Base-by-base conservation (phyloP, 2,888 invertebrate genomes). In the Baccha elongata region DNA sequence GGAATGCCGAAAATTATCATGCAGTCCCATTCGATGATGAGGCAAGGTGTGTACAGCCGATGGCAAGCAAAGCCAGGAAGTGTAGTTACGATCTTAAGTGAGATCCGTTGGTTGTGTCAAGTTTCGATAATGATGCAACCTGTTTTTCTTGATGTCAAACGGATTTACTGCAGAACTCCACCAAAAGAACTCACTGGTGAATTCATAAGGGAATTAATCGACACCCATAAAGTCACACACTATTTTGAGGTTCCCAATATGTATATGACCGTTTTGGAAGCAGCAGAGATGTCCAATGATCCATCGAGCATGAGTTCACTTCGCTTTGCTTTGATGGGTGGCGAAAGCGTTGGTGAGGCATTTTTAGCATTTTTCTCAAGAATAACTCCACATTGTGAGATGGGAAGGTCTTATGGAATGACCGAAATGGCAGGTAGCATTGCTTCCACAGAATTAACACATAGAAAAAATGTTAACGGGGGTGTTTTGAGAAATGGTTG, bases 61-160 rank as follows among this genome's bases (percentile, higher is more conserved):
- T 53, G 53, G 53, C 6, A 35, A 7, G 67, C 67, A 7, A 23
- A 44, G 1, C 26, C 65, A 2, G 19, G 17, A 1, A 37, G 44
- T n/a, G 84, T 80, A 0, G 23, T 85, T 13, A 37, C 84, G 19
- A 68, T 84, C 15, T 10, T 80, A 10, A 84, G 84, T 42, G 79
- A 79, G 10, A 37, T 84, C 2, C 79, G 85, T 3, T 85, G 85
- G 84, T 72, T 79, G 8, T 76, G 85, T 21, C 84, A 84, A 37
- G 48, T 84, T 3, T 72, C 19, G 3, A 21, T 76, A 10, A 17
- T 84, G 2, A n/a, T 84, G n/a, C 79, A 84, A 48, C 76, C 80
- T n/a, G n/a, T n/a, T n/a, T n/a, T n/a, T n/a, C n/a, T n/a, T n/a
- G n/a, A n/a, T n/a, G n/a, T n/a, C n/a, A 84, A 76, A 32, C 84